Conservation (phyloP, 2,113 vertebrate species). For the Engystomops pustulosus region DNA sequence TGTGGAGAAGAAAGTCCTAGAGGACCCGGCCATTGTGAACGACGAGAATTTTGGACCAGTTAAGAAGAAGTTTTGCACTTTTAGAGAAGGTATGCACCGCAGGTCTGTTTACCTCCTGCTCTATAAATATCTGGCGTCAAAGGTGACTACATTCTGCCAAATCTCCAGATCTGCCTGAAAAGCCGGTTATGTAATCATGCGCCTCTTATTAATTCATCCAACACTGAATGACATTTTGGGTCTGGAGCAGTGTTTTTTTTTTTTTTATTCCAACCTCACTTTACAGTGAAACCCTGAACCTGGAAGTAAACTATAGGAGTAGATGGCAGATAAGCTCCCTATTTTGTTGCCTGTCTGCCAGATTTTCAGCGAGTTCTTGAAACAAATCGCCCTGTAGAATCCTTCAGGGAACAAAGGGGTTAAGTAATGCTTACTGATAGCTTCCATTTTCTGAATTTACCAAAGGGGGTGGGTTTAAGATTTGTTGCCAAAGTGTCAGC, state of each 20-base stretch:
- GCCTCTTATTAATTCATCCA: not conserved
- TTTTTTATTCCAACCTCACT: too few species aligned
- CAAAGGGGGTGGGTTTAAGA: not conserved
- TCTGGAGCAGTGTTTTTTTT: not conserved
- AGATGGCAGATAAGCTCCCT: too few species aligned
- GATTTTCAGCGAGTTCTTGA: too few species aligned
- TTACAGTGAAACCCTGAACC: too few species aligned
- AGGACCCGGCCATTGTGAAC: constrained; percentile 86
- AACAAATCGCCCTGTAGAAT: too few species aligned
- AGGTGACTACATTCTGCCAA: not conserved
- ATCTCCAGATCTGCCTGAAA: not conserved
- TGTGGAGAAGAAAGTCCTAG: constrained; percentile 93
- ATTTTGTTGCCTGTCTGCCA: too few species aligned
- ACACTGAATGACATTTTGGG: not conserved
- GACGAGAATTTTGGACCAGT: constrained; percentile 89
- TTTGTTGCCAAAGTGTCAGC: not conserved
- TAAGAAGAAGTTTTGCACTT: constrained; percentile 94
- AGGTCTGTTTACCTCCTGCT: not conserved
- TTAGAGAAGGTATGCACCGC: constrained; percentile 83
- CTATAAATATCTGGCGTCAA: not conserved
- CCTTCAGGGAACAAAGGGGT: too few species aligned
- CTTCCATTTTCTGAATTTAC: too few species aligned
- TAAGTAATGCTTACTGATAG: too few species aligned
- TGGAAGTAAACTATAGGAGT: too few species aligned
- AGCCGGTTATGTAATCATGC: not conserved